Conservation (phyloP, 2,113 vertebrate genomes). For the Cavia aperea region DNA sequence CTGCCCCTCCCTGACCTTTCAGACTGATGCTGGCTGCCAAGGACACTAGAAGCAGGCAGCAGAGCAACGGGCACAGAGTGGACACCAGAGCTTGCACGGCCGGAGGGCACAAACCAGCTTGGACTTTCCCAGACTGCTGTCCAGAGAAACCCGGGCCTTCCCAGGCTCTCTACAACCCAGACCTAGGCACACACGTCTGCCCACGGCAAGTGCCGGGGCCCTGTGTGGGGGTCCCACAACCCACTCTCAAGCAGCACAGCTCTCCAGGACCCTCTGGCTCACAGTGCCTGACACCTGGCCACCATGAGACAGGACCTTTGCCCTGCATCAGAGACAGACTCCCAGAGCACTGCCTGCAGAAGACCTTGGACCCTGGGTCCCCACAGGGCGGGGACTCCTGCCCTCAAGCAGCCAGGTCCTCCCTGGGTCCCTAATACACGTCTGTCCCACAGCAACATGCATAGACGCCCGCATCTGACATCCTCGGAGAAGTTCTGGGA, state of each 20-base stretch:
- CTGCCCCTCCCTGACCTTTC: too few relatives aligned
- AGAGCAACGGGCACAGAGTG: rapidly evolving
- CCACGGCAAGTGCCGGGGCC: rapidly evolving
- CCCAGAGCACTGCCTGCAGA: rapidly evolving
- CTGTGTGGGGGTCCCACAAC: rapidly evolving
- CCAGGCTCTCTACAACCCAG: not conserved
- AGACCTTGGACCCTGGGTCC: rapidly evolving
- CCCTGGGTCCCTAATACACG: rapidly evolving
- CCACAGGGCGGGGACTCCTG: rapidly evolving
- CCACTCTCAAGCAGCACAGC: rapidly evolving
- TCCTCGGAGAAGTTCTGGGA: not conserved
- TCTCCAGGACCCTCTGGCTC: rapidly evolving
- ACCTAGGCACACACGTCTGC: rapidly evolving
- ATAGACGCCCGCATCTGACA: rapidly evolving
- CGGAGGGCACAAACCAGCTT: rapidly evolving
- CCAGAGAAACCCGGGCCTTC: too few relatives aligned
- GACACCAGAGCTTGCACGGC: rapidly evolving
- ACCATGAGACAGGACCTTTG: not conserved
- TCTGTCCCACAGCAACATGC: too few relatives aligned
- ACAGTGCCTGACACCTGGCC: rapidly evolving
- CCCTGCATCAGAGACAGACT: not conserved
- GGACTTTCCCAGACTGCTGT: rapidly evolving
- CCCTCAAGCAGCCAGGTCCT: rapidly evolving
- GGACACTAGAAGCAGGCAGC: not conserved
- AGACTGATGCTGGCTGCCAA: not conserved